Evolutionary conservation across 1,140 invertebrate species (phyloP).

Genomic region (Drosophila micromelanica): DNA sequence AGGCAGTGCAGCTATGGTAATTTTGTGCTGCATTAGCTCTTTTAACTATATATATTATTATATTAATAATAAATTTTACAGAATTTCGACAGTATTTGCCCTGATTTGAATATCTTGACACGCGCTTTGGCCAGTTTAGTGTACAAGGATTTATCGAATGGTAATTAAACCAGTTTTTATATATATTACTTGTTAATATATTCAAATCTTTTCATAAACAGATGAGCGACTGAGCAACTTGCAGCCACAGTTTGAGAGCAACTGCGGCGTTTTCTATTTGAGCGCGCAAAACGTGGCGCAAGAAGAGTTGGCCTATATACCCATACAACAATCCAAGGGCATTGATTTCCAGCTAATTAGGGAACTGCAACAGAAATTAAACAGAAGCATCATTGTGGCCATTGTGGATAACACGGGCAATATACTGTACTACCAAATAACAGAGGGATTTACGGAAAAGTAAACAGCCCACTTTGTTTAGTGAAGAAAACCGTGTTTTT

Average conservation of each 20-base stretch:
- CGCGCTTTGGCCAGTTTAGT: conserved; percentile 51
- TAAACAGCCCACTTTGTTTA: background rate
- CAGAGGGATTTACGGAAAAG: conserved; percentile 40
- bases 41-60: background rate
- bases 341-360: conserved; percentile 50
- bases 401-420: conserved; percentile 64
- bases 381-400: conserved; percentile 37
- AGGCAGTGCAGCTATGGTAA: conserved; percentile 46
- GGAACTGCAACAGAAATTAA: conserved; percentile 42
- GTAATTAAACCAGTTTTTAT: conserved; percentile 12
- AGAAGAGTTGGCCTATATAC: conserved; percentile 40
- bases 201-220: background rate
- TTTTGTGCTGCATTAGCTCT: background rate
- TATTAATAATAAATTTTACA: conserved; percentile 7
- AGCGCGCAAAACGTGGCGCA: conserved; percentile 12
- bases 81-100: conserved; percentile 27
- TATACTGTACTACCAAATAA: conserved; percentile 66
- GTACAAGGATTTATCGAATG: conserved; percentile 54
- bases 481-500: background rate
- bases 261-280: conserved; percentile 55
- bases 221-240: conserved; percentile 26
- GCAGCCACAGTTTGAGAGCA: conserved; percentile 38
- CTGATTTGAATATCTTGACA: conserved; percentile 23
- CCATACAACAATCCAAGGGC: conserved; percentile 39
- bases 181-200: background rate